Conservation (phyloP, 2,797 vertebrate species). For the Perodicticus potto region DNA sequence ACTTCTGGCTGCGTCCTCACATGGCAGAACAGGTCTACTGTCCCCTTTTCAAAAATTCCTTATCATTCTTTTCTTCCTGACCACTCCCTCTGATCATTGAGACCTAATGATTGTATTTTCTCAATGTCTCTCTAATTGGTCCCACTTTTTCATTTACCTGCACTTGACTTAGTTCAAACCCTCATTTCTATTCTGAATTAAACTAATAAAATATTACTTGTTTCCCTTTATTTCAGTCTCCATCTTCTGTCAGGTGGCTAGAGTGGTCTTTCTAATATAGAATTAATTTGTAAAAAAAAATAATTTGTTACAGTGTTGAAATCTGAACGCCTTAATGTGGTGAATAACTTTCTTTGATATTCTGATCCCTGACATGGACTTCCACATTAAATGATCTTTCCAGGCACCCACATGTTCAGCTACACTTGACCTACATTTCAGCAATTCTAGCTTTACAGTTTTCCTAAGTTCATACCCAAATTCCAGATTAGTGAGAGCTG, state of each 20-base stretch:
- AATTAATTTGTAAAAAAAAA: constrained; percentile 17
- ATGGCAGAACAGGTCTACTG: not conserved
- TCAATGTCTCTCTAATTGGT: not conserved
- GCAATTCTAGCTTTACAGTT: not conserved
- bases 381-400: not conserved
- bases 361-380: not conserved
- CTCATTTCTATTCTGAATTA: constrained; percentile 52
- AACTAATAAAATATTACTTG: not conserved
- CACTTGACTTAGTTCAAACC: not conserved
- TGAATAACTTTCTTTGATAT: not conserved
- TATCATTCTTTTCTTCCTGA: not conserved
- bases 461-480: not conserved
- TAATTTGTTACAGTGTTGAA: not conserved
- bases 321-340: not conserved
- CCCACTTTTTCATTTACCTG: not conserved
- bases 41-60: not conserved
- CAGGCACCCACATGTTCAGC: not conserved
- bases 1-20: too few relatives aligned
- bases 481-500: not conserved
- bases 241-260: not conserved
- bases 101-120: not conserved
- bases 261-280: not conserved
- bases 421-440: not conserved
- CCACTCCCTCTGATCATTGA: constrained; percentile 2
- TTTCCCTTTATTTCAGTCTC: not conserved